phyloP scores from a whole-genome alignment of 2,113 vertebrate genomes.

The Galbula dea region DNA sequence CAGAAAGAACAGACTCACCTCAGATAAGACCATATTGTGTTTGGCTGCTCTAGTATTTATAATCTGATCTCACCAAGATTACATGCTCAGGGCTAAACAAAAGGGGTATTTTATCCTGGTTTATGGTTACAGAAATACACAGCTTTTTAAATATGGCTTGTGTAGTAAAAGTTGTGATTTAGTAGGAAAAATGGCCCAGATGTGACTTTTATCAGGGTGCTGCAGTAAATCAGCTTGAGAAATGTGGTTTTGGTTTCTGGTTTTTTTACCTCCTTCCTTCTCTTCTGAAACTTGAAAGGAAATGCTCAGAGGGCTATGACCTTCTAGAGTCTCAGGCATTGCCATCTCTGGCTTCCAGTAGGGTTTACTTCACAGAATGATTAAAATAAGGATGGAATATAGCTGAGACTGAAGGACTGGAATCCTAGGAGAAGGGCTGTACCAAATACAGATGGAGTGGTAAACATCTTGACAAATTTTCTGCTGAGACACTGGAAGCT shows the following conservation, averaged over 20 bases:
- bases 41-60: neutral
- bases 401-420: neutral
- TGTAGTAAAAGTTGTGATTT: slow-evolving; percentile 34
- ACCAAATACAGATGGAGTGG: neutral
- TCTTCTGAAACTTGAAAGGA: neutral
- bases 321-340: neutral
- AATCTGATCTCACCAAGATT: slow-evolving; percentile 5
- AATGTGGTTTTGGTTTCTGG: neutral
- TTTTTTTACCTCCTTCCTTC: neutral
- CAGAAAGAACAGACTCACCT: neutral
- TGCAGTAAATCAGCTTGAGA: slow-evolving; percentile 13
- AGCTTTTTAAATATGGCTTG: slow-evolving; percentile 29
- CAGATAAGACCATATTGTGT: neutral
- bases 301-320: neutral
- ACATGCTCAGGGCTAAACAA: slow-evolving; percentile 4
- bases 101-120: neutral
- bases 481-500: neutral
- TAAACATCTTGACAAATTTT: neutral
- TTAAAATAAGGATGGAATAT: neutral
- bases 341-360: neutral
- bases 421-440: neutral
- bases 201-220: slow-evolving; percentile 18
- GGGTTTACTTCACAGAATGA: neutral
- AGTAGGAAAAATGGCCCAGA: slow-evolving; percentile 8
- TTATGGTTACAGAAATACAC: slow-evolving; percentile 28